Conservation (phyloP, 2,113 vertebrate species). For the Heterochromis multidens region DNA sequence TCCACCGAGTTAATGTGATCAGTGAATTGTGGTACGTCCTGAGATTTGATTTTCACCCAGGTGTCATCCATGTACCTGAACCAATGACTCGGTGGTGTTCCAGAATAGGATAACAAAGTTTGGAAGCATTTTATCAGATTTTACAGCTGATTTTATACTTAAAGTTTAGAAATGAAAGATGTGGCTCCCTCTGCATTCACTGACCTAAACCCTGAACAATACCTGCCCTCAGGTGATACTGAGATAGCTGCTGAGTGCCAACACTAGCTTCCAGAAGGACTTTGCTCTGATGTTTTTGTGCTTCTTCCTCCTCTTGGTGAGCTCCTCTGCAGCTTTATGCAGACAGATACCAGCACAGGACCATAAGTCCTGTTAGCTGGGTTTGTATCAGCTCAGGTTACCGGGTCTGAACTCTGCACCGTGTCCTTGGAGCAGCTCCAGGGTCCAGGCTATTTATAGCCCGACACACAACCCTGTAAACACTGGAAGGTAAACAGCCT, state of each 20-base stretch:
- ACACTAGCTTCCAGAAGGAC: too few relatives aligned
- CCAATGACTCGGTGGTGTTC: too few relatives aligned
- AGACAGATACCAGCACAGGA: too few relatives aligned
- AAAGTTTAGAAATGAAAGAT: not conserved
- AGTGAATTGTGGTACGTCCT: too few relatives aligned
- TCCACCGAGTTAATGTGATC: too few relatives aligned
- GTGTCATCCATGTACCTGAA: too few relatives aligned
- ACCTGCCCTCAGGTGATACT: not conserved
- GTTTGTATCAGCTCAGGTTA: not conserved
- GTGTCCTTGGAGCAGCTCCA: conserved; percentile 1
- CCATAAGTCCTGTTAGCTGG: not conserved
- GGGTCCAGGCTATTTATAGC: conserved; percentile 55
- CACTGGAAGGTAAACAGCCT: not conserved
- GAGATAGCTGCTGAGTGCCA: not conserved
- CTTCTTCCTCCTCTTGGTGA: not conserved
- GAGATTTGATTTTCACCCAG: too few relatives aligned
- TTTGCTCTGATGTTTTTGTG: not conserved
- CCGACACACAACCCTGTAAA: conserved; percentile 42
- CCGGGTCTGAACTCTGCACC: conserved; percentile 8
- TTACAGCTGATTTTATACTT: too few relatives aligned
- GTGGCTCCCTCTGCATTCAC: not conserved
- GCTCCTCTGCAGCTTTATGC: not conserved
- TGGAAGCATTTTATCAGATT: too few relatives aligned
- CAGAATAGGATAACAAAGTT: too few relatives aligned
- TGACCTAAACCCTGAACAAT: not conserved